Base-by-base conservation (phyloP, 2,113 vertebrate genomes). In the Eptesicus fuscus region DNA sequence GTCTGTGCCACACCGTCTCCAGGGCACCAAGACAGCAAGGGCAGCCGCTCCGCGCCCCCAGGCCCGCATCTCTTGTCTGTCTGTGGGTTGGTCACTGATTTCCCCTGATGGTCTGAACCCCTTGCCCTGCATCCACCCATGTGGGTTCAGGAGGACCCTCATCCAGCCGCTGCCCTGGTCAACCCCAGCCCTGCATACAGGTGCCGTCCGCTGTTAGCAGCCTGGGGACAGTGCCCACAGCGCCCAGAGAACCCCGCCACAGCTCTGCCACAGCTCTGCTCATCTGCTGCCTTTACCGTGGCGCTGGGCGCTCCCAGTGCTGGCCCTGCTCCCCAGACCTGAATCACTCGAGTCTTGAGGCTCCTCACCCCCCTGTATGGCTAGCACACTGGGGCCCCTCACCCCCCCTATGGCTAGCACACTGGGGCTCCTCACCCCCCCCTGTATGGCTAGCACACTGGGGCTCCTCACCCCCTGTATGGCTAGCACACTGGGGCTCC, bases 301-400 rank as follows among this genome's bases (percentile, higher is more conserved):
- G 69, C 10, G 5, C 28, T 93, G 49, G 37, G 25, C 3, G 0
- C n/a, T 20, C 49, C 32, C 7, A n/a, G 22, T 1, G 0, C 70
- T 8, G 47, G 49, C 12, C n/a, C 30, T 51, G 82, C 59, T 88
- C n/a, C 11, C 77, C 23, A 49, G n/a, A n/a, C 23, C n/a, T 59
- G 47, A 65, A 7, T 90, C 67, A 78, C 40, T 11, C 7, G 30
- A 9, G 47, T 47, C 63, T 80, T 53, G 51, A 51, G 78, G 4
- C 67, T 30, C 61, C 71, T 44, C 40, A 47, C 28, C 4, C 61
- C 8, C 5, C 71, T 73, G 4, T 40, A 16, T 22, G 28, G 8
- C 71, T 32, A 14, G 56, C 16, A 37, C 13, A 30, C 30, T 22
- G 53, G 53, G 56, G 20, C 56, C 25, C 56, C 56, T 9, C 20